Conservation (phyloP, 2,113 vertebrate genomes). For the Seriola aureovittata region DNA sequence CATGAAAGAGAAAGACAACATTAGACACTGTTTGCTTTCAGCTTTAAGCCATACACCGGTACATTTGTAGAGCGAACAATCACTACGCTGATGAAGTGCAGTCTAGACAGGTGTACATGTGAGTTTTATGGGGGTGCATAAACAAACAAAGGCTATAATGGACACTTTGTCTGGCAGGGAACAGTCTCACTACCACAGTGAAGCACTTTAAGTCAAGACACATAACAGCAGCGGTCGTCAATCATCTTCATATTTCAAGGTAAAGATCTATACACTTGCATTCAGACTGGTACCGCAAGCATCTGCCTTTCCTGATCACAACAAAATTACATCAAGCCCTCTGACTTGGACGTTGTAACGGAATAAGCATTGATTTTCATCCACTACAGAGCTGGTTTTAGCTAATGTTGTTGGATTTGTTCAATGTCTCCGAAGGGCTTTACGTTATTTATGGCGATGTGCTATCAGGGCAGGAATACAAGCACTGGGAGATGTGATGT, state of each 20-base stretch:
- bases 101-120: constrained; percentile 62
- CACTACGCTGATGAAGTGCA: constrained; percentile 26
- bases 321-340: constrained; percentile 55
- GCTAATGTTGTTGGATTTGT: constrained; percentile 49
- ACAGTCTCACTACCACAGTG: constrained; percentile 10
- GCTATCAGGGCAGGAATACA: neutral
- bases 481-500: neutral
- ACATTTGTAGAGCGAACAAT: constrained; percentile 31
- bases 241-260: constrained; percentile 55
- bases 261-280: constrained; percentile 54
- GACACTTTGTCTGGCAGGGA: constrained; percentile 36
- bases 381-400: constrained; percentile 34
- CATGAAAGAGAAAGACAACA: constrained; percentile 77
- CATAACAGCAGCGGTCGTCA: constrained; percentile 40
- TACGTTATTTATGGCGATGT: constrained; percentile 38
- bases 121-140: constrained; percentile 33
- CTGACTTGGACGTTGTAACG: constrained; percentile 36
- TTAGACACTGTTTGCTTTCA: constrained; percentile 61
- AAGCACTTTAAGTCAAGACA: constrained; percentile 52
- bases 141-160: constrained; percentile 48
- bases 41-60: constrained; percentile 49
- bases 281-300: constrained; percentile 27
- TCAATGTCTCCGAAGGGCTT: constrained; percentile 45
- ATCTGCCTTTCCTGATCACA: constrained; percentile 38
- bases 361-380: constrained; percentile 58